Conservation (phyloP, 1,140 invertebrate species). For the Triops cancriformis region DNA sequence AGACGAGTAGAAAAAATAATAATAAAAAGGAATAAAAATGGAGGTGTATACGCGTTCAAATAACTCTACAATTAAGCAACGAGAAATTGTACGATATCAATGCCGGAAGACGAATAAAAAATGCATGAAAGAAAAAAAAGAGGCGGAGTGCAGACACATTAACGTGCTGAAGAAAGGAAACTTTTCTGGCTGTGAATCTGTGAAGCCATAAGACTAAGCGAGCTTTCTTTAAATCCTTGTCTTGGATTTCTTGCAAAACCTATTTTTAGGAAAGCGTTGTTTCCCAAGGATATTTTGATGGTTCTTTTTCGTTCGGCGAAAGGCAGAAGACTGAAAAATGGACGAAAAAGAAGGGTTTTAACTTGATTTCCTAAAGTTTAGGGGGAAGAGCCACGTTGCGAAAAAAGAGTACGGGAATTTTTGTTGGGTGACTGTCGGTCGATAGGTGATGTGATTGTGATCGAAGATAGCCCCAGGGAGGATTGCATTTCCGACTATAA, state of each 20-base stretch:
- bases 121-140: too few relatives aligned
- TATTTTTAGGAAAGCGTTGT: constrained; percentile 3
- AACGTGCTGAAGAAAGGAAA: background rate
- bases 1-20: too few relatives aligned
- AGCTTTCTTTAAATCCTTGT: background rate
- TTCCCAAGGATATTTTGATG: background rate
- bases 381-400: background rate
- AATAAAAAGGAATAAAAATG: too few relatives aligned
- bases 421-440: background rate
- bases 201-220: background rate
- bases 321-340: background rate
- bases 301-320: background rate
- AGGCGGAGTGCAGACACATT: background rate
- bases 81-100: too few relatives aligned
- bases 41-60: too few relatives aligned
- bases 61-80: too few relatives aligned
- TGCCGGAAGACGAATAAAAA: too few relatives aligned
- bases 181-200: background rate
- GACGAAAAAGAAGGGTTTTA: background rate
- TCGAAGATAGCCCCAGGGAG: background rate
- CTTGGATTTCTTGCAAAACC: constrained; percentile 1
- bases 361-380: constrained; percentile 3
- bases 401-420: background rate
- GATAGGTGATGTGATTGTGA: constrained; percentile 10
- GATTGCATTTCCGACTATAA: constrained; percentile 1